Conservation (phyloP, 2,797 vertebrate species). For the Pteropus rufus region DNA sequence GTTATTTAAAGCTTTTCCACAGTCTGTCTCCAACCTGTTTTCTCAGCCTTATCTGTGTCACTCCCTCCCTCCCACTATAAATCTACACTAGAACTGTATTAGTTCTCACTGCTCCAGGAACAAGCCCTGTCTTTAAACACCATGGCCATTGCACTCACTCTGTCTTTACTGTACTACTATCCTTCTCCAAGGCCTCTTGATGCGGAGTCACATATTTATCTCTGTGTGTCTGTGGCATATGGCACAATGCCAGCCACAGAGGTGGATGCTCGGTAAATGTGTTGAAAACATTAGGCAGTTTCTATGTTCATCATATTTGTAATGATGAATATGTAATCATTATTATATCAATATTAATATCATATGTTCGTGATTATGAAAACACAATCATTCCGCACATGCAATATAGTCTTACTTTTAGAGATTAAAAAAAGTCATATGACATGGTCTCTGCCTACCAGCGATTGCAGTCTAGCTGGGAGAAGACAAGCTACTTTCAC, state of each 20-base stretch:
- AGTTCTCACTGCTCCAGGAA: not conserved
- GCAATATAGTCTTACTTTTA: not conserved
- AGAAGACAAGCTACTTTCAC: not conserved
- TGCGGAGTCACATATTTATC: not conserved
- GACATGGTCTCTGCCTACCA: not conserved
- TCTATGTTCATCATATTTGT: not conserved
- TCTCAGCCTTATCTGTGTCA: not conserved
- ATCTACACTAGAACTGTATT: not conserved
- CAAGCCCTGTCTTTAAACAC: not conserved
- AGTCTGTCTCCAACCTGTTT: not conserved
- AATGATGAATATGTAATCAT: not conserved
- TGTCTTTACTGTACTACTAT: not conserved
- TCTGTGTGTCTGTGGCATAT: not conserved
- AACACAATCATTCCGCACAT: not conserved
- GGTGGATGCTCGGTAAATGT: not conserved
- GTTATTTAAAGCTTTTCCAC: not conserved
- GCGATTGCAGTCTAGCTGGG: not conserved
- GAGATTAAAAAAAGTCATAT: not conserved
- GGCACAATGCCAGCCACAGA: not conserved
- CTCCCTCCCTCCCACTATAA: not conserved
- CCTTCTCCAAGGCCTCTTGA: not conserved
- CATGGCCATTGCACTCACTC: not conserved
- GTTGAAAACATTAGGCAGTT: not conserved
- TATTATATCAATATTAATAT: not conserved
- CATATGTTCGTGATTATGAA: not conserved